phyloP scores from a whole-genome alignment of 1,140 invertebrate species.

The Aleiodes sp. region DNA sequence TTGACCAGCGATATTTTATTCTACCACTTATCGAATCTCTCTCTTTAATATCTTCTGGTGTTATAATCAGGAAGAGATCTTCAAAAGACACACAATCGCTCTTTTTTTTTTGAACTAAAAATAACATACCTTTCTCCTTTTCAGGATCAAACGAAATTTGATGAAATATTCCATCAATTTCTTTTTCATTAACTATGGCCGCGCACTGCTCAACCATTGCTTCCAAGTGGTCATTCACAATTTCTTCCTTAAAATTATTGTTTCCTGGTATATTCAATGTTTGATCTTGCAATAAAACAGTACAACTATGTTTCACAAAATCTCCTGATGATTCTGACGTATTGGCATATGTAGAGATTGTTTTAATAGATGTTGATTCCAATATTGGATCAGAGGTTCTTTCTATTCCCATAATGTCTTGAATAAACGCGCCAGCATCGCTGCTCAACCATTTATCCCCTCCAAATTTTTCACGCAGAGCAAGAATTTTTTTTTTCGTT shows the following conservation, averaged over 20 bases:
- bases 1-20: conserved; percentile 69
- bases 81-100: conserved; percentile 48
- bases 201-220: not conserved
- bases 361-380: too few relatives aligned
- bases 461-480: conserved; percentile 68
- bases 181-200: not conserved
- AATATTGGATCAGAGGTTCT: too few relatives aligned
- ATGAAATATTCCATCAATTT: conserved; percentile 20
- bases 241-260: not conserved
- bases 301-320: too few relatives aligned
- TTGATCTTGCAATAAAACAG: too few relatives aligned
- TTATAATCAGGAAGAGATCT: conserved; percentile 60
- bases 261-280: too few relatives aligned
- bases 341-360: too few relatives aligned
- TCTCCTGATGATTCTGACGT: too few relatives aligned
- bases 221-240: not conserved
- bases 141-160: conserved; percentile 47
- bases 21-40: conserved; percentile 63
- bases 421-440: conserved; percentile 66
- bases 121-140: conserved; percentile 58
- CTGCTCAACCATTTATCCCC: conserved; percentile 70
- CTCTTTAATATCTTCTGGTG: conserved; percentile 62
- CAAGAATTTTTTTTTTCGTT: conserved; percentile 71
- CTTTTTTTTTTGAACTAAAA: conserved; percentile 53
- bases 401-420: conserved; percentile 68